phyloP scores from a whole-genome alignment of 2,888 invertebrate genomes.

The Oligia strigilis region DNA sequence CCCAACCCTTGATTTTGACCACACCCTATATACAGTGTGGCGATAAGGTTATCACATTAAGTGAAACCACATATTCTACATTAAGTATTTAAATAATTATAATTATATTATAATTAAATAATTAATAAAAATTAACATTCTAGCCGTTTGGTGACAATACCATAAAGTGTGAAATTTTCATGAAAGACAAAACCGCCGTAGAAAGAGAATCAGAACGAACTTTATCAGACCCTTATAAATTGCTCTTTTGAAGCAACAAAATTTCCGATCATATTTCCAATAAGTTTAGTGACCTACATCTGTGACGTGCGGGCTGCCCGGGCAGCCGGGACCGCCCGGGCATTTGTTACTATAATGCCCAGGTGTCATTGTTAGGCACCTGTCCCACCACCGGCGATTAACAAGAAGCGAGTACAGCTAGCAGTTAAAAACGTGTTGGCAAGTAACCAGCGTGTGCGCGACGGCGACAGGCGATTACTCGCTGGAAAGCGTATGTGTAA shows the following conservation, averaged over 20 bases:
- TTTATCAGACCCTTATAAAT: slow-evolving; percentile 28
- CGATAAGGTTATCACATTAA: background rate
- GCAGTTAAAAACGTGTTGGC: background rate
- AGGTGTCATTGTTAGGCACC: slow-evolving; percentile 33
- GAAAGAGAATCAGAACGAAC: slow-evolving; percentile 10
- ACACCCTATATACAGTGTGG: background rate
- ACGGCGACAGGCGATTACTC: background rate
- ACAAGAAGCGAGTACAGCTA: background rate
- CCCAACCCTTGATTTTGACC: too few relatives aligned
- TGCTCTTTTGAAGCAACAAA: slow-evolving; percentile 34
- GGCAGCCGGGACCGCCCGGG: slow-evolving; percentile 14
- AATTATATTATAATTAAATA: too few relatives aligned
- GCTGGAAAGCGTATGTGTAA: background rate
- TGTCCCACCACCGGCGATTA: background rate
- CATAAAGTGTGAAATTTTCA: background rate
- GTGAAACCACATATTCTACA: too few relatives aligned
- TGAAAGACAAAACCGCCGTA: slow-evolving; percentile 17
- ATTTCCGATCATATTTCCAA: slow-evolving; percentile 36
- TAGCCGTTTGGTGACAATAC: background rate
- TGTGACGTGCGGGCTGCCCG: slow-evolving; percentile 31
- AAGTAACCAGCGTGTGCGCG: background rate
- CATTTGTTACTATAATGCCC: slow-evolving; percentile 48
- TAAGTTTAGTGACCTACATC: slow-evolving; percentile 56
- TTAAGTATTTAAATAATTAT: too few relatives aligned
- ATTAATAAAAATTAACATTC: background rate